Conservation (phyloP, 2,888 invertebrate species). For the Bhutanitis thaidina region DNA sequence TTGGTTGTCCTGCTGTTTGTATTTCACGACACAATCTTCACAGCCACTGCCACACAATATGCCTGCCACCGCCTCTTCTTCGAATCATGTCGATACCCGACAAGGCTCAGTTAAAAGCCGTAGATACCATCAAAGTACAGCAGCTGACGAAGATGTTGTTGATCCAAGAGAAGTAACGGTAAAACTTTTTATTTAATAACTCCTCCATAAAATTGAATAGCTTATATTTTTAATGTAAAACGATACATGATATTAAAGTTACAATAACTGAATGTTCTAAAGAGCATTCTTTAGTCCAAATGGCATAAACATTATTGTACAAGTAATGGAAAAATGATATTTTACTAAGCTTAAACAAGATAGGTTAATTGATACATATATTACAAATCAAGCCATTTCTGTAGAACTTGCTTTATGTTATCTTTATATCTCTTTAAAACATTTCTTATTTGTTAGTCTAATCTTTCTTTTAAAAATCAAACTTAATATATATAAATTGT, state of each 20-base stretch:
- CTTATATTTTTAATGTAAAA: too few species aligned
- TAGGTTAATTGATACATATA: too few species aligned
- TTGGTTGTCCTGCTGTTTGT: slow-evolving; percentile 69
- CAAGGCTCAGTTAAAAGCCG: slow-evolving; percentile 61
- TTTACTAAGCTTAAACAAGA: too few species aligned
- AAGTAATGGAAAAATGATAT: too few species aligned
- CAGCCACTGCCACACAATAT: slow-evolving; percentile 35
- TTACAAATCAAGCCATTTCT: too few species aligned
- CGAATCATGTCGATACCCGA: slow-evolving; percentile 59
- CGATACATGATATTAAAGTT: too few species aligned
- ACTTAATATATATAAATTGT: too few species aligned
- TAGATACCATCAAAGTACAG: slow-evolving; percentile 57
- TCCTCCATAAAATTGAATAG: too few species aligned
- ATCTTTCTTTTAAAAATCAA: too few species aligned
- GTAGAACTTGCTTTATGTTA: too few species aligned
- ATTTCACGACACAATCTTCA: slow-evolving; percentile 47
- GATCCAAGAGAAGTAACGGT: slow-evolving; percentile 71
- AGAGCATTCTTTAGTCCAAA: neutral
- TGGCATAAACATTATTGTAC: neutral
- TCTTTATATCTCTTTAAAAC: too few species aligned
- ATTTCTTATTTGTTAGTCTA: too few species aligned
- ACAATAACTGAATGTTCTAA: neutral
- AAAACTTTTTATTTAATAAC: slow-evolving; percentile 22
- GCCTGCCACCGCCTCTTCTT: slow-evolving; percentile 45
- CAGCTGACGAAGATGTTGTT: slow-evolving; percentile 50